Evolutionary conservation across 2,113 vertebrate species (phyloP).

Genomic region (Illadopsis cleaveri): DNA sequence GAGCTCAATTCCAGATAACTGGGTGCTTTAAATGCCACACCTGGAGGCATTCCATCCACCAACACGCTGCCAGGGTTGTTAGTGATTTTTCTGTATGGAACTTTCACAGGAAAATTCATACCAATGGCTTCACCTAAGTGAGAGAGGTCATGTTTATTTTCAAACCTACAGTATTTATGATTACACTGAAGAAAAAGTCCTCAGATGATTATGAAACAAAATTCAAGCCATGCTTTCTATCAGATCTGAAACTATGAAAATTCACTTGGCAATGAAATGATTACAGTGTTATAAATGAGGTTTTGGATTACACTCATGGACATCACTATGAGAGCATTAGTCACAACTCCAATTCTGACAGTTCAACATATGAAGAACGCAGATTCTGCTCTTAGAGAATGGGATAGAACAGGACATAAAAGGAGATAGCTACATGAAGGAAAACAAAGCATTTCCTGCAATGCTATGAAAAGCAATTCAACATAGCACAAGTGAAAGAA

Average conservation of each 20-base stretch:
- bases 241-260: not conserved
- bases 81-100: constrained; percentile 82
- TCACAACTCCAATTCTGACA: not conserved
- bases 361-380: not conserved
- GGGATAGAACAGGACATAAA: not conserved
- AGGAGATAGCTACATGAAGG: not conserved
- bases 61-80: constrained; percentile 80
- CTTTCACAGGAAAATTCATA: constrained; percentile 79
- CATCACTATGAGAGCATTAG: rapidly evolving
- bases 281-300: not conserved
- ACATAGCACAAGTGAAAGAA: not conserved
- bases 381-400: not conserved
- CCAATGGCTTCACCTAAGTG: constrained; percentile 79
- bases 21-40: constrained; percentile 79
- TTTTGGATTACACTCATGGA: not conserved
- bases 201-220: not conserved
- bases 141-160: not conserved
- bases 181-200: not conserved
- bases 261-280: not conserved
- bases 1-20: constrained; percentile 81
- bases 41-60: constrained; percentile 81
- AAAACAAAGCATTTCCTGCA: not conserved
- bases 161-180: not conserved
- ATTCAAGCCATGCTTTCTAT: not conserved
- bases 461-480: not conserved